Evolutionary conservation across 2,113 vertebrate species (phyloP).

Genomic region (Pionites leucogaster): DNA sequence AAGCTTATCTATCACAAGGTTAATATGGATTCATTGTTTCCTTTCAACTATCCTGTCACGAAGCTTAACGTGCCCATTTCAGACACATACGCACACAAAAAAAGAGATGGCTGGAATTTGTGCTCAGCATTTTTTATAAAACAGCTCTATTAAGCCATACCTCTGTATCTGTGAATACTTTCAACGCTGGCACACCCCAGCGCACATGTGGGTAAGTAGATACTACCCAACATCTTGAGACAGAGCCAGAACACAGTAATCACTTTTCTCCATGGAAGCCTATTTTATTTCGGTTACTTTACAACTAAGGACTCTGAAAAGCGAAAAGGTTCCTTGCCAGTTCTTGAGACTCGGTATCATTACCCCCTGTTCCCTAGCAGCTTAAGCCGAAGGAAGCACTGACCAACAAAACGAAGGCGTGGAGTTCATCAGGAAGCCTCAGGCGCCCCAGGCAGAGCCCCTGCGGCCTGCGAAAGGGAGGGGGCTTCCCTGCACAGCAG

Average conservation of each 20-base stretch:
- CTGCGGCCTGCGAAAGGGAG: not conserved
- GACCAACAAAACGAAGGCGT: not conserved
- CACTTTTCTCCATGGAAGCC: not conserved
- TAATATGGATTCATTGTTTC: slow-evolving; percentile 48
- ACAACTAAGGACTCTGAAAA: not conserved
- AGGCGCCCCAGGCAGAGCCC: not conserved
- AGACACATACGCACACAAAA: not conserved
- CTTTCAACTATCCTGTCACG: slow-evolving; percentile 12
- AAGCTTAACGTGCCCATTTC: not conserved
- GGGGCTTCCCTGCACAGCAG: not conserved
- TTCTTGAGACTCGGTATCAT: not conserved
- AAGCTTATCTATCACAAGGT: slow-evolving; percentile 35
- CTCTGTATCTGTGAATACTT: slow-evolving; percentile 15
- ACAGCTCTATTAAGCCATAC: not conserved
- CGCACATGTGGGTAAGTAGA: slow-evolving; percentile 50
- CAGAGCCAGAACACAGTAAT: slow-evolving; percentile 3
- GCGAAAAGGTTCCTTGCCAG: not conserved
- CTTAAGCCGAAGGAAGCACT: not conserved
- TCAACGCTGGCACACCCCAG: slow-evolving; percentile 35
- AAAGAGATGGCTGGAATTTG: not conserved
- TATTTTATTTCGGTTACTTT: not conserved
- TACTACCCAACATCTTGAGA: slow-evolving; percentile 28
- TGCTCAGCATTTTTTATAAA: not conserved
- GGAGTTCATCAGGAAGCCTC: not conserved
- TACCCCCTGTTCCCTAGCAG: not conserved